Base-by-base conservation (phyloP, 2,797 vertebrate species). In the Nannoperca obscura region DNA sequence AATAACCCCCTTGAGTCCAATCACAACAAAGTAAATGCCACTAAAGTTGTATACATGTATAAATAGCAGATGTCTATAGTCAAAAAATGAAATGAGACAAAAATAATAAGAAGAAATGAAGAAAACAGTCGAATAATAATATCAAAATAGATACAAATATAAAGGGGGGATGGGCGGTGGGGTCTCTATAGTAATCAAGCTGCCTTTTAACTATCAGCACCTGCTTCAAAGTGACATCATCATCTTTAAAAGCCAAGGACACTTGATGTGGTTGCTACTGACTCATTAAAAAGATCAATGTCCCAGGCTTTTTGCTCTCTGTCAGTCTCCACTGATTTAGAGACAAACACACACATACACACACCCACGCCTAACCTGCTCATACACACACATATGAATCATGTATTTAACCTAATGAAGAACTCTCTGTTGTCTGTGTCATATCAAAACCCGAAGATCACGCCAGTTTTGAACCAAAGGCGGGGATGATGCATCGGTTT, bases 141-240 rank as follows among this genome's bases (percentile, higher is more conserved):
- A 53, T 74, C 12, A 52, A 53, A 69, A 58, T 1, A 67, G 55
- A 78, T 32, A 19, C 27, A 63, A 12, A 46, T 38, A 50, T 47
- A 68, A 42, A 36, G 19, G 34, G 34, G 57, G 42, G 50, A 1
- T 1, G 11, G 9, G 27, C 1, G 7, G 15, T 19, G 15, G 19
- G 11, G 50, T 54, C 38, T 71, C 34, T 15, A 46, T 8, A 54
- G 40, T 71, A 40, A 87, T 84, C 59, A 81, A 68, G 67, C 66
- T 63, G 38, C 71, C 71, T 80, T 74, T 83, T 72, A 80, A 73
- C 64, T 78, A 70, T 34, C 19, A 81, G 66, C 75, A 81, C 88
- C 89, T 84, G 83, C 82, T 88, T 82, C 75, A 49, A 8, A 0
- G 49, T 90, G 85, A 93, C 87, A 87, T 91, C 89, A 86, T 84